These are phyloP conservation scores for Sterrhoptilus dennistouni DNA, from an alignment of 2,113 vertebrate genomes.

Conservation along the genomic window DNA sequence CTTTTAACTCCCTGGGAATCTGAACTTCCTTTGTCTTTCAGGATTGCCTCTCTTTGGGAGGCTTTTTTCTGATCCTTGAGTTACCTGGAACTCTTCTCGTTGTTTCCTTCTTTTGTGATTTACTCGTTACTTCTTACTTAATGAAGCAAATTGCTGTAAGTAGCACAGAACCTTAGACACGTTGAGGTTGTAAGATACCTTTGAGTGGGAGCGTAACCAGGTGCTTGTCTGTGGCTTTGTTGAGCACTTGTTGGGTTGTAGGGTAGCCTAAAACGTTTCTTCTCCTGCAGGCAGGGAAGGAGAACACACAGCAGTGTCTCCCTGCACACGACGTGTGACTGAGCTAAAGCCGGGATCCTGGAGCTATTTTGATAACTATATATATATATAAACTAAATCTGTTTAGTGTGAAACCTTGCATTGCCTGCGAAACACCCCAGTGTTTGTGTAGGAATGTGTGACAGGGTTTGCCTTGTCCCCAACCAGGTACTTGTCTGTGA, in stretches of 20 bases:
- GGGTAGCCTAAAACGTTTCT: too few species aligned
- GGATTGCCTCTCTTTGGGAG: background rate
- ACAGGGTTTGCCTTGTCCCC: rapidly evolving
- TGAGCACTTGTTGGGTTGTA: too few species aligned
- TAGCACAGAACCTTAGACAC: rapidly evolving
- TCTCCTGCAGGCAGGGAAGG: background rate
- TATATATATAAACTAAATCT: background rate
- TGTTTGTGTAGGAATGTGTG: rapidly evolving
- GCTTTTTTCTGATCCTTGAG: rapidly evolving
- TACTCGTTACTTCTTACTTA: background rate
- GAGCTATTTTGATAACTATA: background rate
- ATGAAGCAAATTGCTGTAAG: rapidly evolving
- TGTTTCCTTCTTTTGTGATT: background rate
- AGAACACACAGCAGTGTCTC: too few species aligned
- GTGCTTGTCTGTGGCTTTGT: background rate
- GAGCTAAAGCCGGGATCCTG: background rate
- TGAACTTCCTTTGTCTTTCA: too few species aligned
- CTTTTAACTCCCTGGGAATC: background rate
- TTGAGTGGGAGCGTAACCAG: too few species aligned
- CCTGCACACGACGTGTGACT: background rate
- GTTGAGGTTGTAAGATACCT: background rate
- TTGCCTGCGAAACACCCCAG: rapidly evolving
- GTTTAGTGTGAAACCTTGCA: background rate
- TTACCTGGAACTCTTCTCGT: rapidly evolving
- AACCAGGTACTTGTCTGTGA: too few species aligned